A percentile compares a stretch with the other conserved stretches of the same genome.
These are phyloP conservation scores for Parazoanthus atlanticus DNA, from an alignment of 92 coral and sea anemone species.

Conservation along the genomic window DNA sequence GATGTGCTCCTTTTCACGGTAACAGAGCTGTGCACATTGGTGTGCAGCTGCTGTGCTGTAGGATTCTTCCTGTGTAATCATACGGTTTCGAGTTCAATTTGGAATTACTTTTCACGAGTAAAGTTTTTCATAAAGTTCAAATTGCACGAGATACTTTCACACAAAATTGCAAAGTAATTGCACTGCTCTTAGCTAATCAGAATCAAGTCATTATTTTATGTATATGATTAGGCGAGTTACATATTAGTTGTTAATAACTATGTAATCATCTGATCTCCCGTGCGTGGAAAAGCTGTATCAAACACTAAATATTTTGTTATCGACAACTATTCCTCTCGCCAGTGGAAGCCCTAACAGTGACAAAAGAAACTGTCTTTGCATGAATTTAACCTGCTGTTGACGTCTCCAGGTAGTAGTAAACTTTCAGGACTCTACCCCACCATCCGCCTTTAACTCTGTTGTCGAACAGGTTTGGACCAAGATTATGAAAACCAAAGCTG, in stretches of 20 bases:
- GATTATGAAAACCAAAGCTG: background rate
- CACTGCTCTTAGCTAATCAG: too few relatives aligned
- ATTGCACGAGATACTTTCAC: too few relatives aligned
- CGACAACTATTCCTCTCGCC: background rate
- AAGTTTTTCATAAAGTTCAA: too few relatives aligned
- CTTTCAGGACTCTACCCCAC: background rate
- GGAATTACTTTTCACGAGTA: too few relatives aligned
- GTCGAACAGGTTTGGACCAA: conserved; percentile 8
- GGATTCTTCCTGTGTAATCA: too few relatives aligned
- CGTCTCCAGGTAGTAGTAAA: background rate
- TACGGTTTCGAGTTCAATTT: too few relatives aligned
- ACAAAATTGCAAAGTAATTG: too few relatives aligned
- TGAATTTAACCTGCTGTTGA: conserved; percentile 2
- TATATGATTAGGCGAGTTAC: background rate
- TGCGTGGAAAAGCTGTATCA: background rate
- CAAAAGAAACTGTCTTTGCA: background rate
- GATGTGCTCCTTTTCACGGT: too few relatives aligned
- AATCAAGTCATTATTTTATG: too few relatives aligned
- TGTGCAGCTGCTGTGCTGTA: too few relatives aligned
- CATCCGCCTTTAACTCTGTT: background rate
- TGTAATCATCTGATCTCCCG: background rate
- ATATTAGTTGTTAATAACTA: background rate
- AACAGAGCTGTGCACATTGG: too few relatives aligned
- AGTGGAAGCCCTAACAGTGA: background rate
- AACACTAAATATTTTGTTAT: background rate